Conservation (phyloP, 2,797 vertebrate genomes). For the Muraenolepis orangiensis region DNA sequence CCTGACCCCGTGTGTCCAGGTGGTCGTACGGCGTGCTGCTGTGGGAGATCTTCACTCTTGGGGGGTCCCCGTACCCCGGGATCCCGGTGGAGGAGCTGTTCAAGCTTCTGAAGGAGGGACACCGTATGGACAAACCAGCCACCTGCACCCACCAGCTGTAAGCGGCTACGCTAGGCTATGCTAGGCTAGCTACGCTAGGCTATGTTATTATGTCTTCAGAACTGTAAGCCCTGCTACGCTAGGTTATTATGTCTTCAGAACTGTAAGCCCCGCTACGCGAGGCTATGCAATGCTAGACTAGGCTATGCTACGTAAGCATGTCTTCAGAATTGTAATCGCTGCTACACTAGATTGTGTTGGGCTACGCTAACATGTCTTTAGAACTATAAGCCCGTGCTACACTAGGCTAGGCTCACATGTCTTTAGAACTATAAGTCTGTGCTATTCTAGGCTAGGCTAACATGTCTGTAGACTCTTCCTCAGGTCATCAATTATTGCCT, state of each 20-base stretch:
- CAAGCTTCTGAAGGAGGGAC: constrained; percentile 97
- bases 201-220: too few species aligned
- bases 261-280: background rate
- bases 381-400: too few species aligned
- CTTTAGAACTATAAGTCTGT: too few species aligned
- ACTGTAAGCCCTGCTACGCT: background rate
- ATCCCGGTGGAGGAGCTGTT: constrained; percentile 98
- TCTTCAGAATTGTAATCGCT: background rate
- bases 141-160: constrained; percentile 98
- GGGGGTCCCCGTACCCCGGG: constrained; percentile 94
- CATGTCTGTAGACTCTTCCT: too few species aligned
- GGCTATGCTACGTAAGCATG: background rate
- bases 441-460: too few species aligned
- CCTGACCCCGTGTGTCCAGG: constrained; percentile 64
- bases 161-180: constrained; percentile 43
- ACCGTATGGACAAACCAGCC: constrained; percentile 97
- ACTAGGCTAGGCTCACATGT: too few species aligned
- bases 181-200: too few species aligned
- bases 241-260: background rate
- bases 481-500: too few species aligned
- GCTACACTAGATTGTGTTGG: background rate
- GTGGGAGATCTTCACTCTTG: constrained; percentile 99
- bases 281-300: too few species aligned
- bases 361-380: background rate
- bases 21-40: constrained; percentile 97